A percentile compares a stretch with the other conserved stretches of the same genome.
Evolutionary conservation across 2,888 invertebrate genomes (phyloP).

Genomic region (Lithophane leautieri): DNA sequence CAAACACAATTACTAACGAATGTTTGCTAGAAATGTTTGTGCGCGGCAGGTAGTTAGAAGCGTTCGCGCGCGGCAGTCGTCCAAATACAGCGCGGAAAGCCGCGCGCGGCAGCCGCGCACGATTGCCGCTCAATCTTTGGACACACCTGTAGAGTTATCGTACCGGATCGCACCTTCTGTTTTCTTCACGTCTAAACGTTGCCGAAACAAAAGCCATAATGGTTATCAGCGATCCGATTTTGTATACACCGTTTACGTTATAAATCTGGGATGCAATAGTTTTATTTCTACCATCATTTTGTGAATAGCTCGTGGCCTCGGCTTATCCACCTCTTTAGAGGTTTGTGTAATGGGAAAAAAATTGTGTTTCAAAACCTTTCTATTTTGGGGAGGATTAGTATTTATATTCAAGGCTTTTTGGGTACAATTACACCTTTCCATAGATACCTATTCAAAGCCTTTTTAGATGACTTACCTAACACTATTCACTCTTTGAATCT

Average conservation of each 20-base stretch:
- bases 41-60: too few relatives aligned
- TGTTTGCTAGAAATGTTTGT: too few relatives aligned
- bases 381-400: background rate
- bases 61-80: too few relatives aligned
- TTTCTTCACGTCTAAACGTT: background rate
- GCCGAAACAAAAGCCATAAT: conserved; percentile 37
- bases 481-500: background rate
- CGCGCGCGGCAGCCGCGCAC: too few relatives aligned
- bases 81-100: too few relatives aligned
- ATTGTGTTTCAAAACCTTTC: conserved; percentile 9
- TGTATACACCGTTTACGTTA: conserved; percentile 34
- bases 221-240: conserved; percentile 38
- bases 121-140: too few relatives aligned
- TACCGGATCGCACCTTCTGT: conserved; percentile 6
- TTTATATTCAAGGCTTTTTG: background rate
- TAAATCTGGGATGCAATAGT: conserved; percentile 40
- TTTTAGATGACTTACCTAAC: background rate
- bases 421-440: background rate
- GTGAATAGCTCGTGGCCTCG: conserved; percentile 16
- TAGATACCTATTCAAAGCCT: background rate
- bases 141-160: background rate
- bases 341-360: conserved; percentile 14
- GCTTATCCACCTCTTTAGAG: conserved; percentile 12
- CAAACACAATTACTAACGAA: too few relatives aligned
- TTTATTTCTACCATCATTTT: conserved; percentile 46